Percentiles rank a stretch among this genome's conserved stretches.
These are phyloP conservation scores for Bothrops jararaca DNA, from an alignment of 2,113 vertebrate genomes.

Conservation along the genomic window DNA sequence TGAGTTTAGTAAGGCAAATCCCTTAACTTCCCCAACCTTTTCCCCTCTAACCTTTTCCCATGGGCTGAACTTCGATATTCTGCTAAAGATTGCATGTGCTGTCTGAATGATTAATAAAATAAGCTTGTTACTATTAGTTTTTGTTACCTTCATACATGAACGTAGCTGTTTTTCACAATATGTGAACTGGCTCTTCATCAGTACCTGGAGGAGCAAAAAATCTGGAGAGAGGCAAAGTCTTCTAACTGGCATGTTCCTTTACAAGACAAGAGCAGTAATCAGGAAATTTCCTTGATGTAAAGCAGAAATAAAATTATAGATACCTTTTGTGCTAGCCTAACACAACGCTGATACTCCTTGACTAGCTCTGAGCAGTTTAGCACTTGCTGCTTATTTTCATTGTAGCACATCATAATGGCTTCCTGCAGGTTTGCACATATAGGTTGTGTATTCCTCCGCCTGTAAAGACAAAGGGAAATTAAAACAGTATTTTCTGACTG, in stretches of 20 bases:
- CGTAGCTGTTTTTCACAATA: background rate
- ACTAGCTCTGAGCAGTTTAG: slow-evolving; percentile 87
- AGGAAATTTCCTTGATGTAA: slow-evolving; percentile 25
- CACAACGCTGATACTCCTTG: slow-evolving; percentile 86
- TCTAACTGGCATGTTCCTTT: background rate
- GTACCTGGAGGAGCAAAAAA: background rate
- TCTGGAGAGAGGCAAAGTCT: background rate
- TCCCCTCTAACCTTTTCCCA: background rate
- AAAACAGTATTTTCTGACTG: slow-evolving; percentile 26
- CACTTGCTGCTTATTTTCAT: slow-evolving; percentile 78
- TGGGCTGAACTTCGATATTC: background rate
- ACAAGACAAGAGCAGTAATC: slow-evolving; percentile 12
- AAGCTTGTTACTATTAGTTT: background rate
- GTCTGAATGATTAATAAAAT: background rate
- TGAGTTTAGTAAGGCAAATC: background rate
- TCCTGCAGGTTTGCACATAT: slow-evolving; percentile 83
- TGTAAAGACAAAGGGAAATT: slow-evolving; percentile 53
- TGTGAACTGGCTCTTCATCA: background rate
- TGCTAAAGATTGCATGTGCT: background rate
- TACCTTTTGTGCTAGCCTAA: slow-evolving; percentile 87
- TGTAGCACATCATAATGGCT: slow-evolving; percentile 87
- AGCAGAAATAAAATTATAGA: slow-evolving; percentile 36
- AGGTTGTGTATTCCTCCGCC: slow-evolving; percentile 71
- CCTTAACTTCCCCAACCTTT: background rate
- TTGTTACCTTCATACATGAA: background rate